phyloP scores from a whole-genome alignment of 2,888 invertebrate genomes.

The Drosophila kambysellisi region DNA sequence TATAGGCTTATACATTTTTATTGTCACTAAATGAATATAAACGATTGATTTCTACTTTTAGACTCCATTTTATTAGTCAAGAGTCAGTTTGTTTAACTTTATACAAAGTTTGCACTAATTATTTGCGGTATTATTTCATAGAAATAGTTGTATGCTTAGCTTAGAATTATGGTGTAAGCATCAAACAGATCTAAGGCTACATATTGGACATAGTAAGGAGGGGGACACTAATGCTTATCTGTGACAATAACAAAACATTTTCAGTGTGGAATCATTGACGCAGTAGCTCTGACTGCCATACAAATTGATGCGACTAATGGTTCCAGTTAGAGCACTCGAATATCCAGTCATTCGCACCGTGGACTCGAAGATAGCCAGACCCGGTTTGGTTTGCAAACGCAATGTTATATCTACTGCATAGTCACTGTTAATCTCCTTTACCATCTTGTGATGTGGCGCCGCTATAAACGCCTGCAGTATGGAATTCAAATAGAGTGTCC shows the following conservation, averaged over 20 bases:
- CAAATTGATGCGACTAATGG: constrained; percentile 91
- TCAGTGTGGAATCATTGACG: constrained; percentile 90
- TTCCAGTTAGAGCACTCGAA: constrained; percentile 86
- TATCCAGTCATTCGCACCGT: constrained; percentile 87
- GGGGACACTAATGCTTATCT: constrained; percentile 65
- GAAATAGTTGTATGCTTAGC: constrained; percentile 55
- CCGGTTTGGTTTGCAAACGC: constrained; percentile 86
- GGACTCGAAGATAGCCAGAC: constrained; percentile 89
- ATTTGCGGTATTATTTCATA: constrained; percentile 60
- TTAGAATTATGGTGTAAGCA: constrained; percentile 31
- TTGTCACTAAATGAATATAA: constrained; percentile 56
- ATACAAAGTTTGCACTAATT: constrained; percentile 51
- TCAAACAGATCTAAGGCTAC: constrained; percentile 60
- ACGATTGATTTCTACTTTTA: constrained; percentile 82
- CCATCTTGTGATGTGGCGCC: constrained; percentile 82
- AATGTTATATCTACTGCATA: constrained; percentile 85
- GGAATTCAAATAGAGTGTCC: constrained; percentile 87
- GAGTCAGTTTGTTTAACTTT: constrained; percentile 37
- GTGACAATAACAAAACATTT: constrained; percentile 91
- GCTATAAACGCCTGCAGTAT: constrained; percentile 90
- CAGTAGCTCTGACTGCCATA: constrained; percentile 93
- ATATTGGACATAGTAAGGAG: constrained; percentile 15
- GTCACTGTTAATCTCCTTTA: constrained; percentile 80
- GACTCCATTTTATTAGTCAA: not conserved
- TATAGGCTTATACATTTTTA: constrained; percentile 24